Conservation (phyloP, 1,140 invertebrate genomes). For the Globodera rostochiensis region DNA sequence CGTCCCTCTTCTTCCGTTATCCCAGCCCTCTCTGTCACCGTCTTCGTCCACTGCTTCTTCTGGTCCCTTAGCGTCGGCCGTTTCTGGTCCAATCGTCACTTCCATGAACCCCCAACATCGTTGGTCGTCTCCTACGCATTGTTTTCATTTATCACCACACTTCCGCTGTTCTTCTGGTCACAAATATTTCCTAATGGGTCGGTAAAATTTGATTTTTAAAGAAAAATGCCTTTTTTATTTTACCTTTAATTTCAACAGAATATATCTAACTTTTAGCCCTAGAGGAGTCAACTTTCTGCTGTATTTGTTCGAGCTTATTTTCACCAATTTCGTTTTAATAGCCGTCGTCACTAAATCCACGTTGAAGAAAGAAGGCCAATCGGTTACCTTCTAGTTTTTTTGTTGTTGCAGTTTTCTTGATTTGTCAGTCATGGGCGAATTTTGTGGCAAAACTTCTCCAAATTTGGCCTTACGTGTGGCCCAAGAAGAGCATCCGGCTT, state of each 20-base stretch:
- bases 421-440: conserved; percentile 39
- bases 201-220: too few relatives aligned
- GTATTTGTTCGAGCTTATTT: conserved; percentile 34
- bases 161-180: conserved; percentile 41
- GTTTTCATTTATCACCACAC: conserved; percentile 12
- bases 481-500: conserved; percentile 76
- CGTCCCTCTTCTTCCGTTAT: neutral
- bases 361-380: conserved; percentile 37
- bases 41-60: conserved; percentile 24
- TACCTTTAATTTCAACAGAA: conserved; percentile 22
- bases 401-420: conserved; percentile 31
- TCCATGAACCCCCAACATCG: conserved; percentile 26
- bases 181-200: conserved; percentile 35
- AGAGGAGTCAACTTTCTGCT: conserved; percentile 23
- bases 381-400: conserved; percentile 29
- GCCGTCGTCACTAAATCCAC: conserved; percentile 27
- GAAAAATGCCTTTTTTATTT: conserved; percentile 3
- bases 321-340: conserved; percentile 17
- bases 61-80: conserved; percentile 13
- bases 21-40: neutral
- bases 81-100: conserved; percentile 36
- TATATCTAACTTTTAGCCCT: conserved; percentile 20
- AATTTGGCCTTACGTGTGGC: conserved; percentile 80
- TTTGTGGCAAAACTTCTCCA: conserved; percentile 30
- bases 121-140: conserved; percentile 36